phyloP scores from a whole-genome alignment of 2,888 invertebrate genomes.

The Sthenelais limicola region DNA sequence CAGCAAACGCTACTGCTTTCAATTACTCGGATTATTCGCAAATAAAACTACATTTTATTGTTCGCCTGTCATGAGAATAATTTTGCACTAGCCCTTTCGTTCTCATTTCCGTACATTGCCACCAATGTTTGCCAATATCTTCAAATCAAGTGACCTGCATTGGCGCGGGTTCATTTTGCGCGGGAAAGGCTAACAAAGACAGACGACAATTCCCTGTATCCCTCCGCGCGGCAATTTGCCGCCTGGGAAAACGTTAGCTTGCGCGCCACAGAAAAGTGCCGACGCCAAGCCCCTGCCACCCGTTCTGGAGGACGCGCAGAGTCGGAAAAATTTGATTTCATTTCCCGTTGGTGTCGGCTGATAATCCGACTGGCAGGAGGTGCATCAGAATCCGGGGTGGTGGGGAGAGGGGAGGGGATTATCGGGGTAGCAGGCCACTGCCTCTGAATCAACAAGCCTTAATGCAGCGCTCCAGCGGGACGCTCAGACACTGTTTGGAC shows the following conservation, averaged over 20 bases:
- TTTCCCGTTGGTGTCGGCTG: slow-evolving; percentile 26
- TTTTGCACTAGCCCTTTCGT: slow-evolving; percentile 35
- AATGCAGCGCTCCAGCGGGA: slow-evolving; percentile 10
- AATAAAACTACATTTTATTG: slow-evolving; percentile 37
- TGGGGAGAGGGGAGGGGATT: slow-evolving; percentile 4
- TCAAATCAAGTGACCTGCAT: slow-evolving; percentile 34
- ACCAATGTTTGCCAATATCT: slow-evolving; percentile 40
- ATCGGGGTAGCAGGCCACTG: slow-evolving; percentile 6
- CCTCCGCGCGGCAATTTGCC: slow-evolving; percentile 32
- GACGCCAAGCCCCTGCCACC: too few species aligned
- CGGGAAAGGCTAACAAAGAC: slow-evolving; percentile 24
- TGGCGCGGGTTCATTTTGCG: slow-evolving; percentile 33
- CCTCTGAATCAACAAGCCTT: slow-evolving; percentile 23
- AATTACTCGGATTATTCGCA: slow-evolving; percentile 40
- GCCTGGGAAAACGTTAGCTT: slow-evolving; percentile 13
- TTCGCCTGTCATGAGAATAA: slow-evolving; percentile 20
- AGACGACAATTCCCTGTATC: slow-evolving; percentile 34
- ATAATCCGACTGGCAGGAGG: slow-evolving; percentile 29
- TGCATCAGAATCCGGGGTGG: slow-evolving; percentile 36
- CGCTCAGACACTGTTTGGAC: slow-evolving; percentile 23
- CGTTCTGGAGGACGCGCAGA: too few species aligned
- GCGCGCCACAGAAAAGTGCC: slow-evolving; percentile 31
- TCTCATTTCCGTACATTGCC: slow-evolving; percentile 37
- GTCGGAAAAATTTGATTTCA: slow-evolving; percentile 26
- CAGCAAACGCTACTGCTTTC: slow-evolving; percentile 25